These are phyloP conservation scores for Buteo buteo DNA, from an alignment of 2,113 vertebrate species.

Conservation along the genomic window DNA sequence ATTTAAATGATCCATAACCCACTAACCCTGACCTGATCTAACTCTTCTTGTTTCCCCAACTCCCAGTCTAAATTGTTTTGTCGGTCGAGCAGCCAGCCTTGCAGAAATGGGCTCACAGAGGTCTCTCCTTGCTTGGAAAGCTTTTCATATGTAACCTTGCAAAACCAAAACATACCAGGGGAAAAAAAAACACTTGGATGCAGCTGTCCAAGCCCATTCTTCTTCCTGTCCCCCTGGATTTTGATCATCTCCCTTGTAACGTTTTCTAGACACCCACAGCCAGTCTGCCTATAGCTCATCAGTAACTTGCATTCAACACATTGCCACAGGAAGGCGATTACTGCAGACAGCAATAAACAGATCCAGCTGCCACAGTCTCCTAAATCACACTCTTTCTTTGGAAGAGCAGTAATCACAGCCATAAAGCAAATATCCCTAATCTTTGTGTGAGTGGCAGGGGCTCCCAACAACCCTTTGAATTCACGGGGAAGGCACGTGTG, in stretches of 20 bases:
- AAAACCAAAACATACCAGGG: neutral
- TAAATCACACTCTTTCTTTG: neutral
- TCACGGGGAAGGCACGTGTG: neutral
- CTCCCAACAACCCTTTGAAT: neutral
- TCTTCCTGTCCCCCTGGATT: neutral
- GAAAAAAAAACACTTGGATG: accelerated
- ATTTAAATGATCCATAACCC: neutral
- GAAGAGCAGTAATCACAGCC: neutral
- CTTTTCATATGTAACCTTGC: neutral
- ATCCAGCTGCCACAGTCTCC: neutral
- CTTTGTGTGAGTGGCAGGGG: neutral
- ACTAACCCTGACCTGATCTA: neutral
- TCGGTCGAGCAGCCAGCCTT: neutral
- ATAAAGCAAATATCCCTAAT: neutral
- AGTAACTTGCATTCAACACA: neutral
- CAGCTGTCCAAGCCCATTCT: neutral
- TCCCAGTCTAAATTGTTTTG: neutral
- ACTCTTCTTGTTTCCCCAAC: neutral
- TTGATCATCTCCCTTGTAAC: neutral
- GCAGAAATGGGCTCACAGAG: neutral
- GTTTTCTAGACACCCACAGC: neutral
- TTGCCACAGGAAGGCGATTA: neutral
- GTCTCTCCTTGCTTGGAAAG: neutral
- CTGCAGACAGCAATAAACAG: neutral
- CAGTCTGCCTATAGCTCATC: neutral